Base-by-base conservation (phyloP, 2,113 vertebrate species). In the Dasyurus viverrinus region DNA sequence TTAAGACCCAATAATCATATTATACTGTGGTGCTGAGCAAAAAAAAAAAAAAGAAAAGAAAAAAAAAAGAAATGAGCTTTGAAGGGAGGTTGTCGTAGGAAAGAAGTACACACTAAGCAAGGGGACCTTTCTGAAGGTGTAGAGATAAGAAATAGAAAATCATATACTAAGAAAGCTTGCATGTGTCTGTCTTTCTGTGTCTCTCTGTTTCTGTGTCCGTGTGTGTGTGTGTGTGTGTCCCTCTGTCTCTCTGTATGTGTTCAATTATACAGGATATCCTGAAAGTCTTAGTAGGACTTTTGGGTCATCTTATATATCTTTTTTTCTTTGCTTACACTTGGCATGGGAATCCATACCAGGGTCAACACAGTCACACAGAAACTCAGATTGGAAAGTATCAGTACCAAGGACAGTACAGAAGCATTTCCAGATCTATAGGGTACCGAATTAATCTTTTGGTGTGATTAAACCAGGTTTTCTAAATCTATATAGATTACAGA, bases 261-360 rank as follows among this genome's bases (percentile, higher is more conserved):
- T 26, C 55, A 57, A 89, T 89, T 76, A 46, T 93, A 52, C 1
- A 2, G 76, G 93, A 92, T 46, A 76, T 11, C 27, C 57, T 60
- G 57, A 60, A 36, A 95, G 0, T 48, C 54, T n/a, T 84, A 60
- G 36, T 91, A 27, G 57, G 27, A 60, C 27, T 60, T 60, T 30
- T 30, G 10, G 2, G 30, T 11, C 27, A 60, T 3, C 27, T 60
- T 12, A 3, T 60, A 14, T 60, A 60, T 60, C 11, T 30, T 30
- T 9, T 30, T 60, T 93, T 96, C 25, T 91, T 94, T 12, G 90
- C 50, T 60, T 30, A 11, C 90, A 91, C 84, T 95, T 68, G 36
- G 94, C 93, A 90, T 12, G 54, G 55, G 76, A 60, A 30, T 54
- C 50, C 84, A 90, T 24, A n/a, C 54, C 50, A 55, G 57, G 89